These are phyloP conservation scores for Ornithoptera priamus DNA, from an alignment of 2,888 invertebrate genomes.

Conservation along the genomic window DNA sequence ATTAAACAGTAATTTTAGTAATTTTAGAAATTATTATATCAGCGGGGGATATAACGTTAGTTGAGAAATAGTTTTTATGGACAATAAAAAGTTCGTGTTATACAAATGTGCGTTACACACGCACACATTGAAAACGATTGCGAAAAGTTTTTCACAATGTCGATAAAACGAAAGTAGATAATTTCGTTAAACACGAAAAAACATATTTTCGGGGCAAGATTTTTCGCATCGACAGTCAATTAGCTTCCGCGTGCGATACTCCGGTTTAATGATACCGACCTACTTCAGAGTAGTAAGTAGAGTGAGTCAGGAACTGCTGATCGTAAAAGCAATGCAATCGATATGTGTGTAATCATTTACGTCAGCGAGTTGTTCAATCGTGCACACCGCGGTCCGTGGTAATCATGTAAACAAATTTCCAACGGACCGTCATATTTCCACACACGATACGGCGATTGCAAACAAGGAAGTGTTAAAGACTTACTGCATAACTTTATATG, in stretches of 20 bases:
- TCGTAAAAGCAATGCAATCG: constrained; percentile 63
- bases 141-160: background rate
- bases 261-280: constrained; percentile 25
- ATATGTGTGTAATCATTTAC: constrained; percentile 58
- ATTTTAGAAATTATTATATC: too few species aligned
- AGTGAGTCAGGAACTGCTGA: constrained; percentile 27
- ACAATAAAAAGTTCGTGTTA: background rate
- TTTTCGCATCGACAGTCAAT: constrained; percentile 17
- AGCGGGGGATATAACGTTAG: too few species aligned
- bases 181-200: background rate
- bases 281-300: constrained; percentile 23
- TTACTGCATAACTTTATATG: background rate
- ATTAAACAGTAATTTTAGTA: too few species aligned
- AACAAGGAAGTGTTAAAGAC: constrained; percentile 29
- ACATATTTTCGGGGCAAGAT: background rate
- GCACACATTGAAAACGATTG: background rate
- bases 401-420: constrained; percentile 29
- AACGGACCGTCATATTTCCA: constrained; percentile 34
- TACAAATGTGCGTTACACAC: background rate
- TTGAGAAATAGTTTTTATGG: too few species aligned
- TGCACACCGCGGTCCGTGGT: constrained; percentile 45
- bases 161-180: background rate
- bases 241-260: constrained; percentile 21
- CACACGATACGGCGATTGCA: constrained; percentile 41
- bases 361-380: constrained; percentile 66